Base-by-base conservation (phyloP, 2,888 invertebrate species). In the Epinotia brunnichana region DNA sequence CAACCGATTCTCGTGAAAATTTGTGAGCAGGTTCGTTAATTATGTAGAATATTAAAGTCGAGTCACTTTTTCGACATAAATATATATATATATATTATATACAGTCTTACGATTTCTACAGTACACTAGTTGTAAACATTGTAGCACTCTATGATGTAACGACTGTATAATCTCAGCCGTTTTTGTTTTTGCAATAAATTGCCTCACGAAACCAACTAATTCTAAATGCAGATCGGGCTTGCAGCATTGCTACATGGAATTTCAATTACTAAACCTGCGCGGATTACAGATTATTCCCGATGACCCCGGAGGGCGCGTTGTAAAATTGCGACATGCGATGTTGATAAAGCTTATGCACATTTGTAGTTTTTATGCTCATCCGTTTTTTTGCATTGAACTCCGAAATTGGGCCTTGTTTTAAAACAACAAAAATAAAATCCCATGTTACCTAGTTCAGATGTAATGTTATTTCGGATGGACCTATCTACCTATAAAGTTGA, bases 241-340 rank as follows among this genome's bases (percentile, higher is more conserved):
- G 70, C 74, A 63, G 61, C 64, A 53, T 69, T 24, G 74, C 68
- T 56, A 77, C 77, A 76, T 69, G 76, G 74, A 73, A 76, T 75
- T 76, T 76, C 77, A 76, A 76, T 77, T 76, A 74, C 70, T 71
- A 76, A 76, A 77, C 75, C 73, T 76, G 74, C 51, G 53, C 44
- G 75, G 74, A 75, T 75, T 70, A 67, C 67, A 74, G 69, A 75
- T 74, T 74, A 76, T 75, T 74, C 72, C 68, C 75, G 63, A 54
- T 62, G 69, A 67, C 70, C 53, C 24, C 70, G 48, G 44, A 29
- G 60, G 60, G 70, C 73, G 64, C 72, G 74, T 76, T 74, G 69
- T 67, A 44, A 63, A 70, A 61, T 62, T 70, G 67, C 21, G n/a
- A 63, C 57, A 5, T 13, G 21, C 1, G 19, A 60, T 21, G 44